Conservation (phyloP, 2,888 invertebrate genomes). For the Synergus itoensis region DNA sequence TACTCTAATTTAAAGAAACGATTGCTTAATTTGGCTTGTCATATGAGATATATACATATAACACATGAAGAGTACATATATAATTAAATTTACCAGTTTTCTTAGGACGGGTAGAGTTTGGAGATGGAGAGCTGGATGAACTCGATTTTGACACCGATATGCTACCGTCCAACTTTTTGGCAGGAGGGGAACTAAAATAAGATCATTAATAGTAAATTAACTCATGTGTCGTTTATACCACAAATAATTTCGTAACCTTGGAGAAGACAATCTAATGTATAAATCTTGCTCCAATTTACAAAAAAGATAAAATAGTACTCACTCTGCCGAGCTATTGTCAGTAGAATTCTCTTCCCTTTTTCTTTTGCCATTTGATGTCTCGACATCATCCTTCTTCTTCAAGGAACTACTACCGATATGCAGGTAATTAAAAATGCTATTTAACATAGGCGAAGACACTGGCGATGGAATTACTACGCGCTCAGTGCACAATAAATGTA, state of each 20-base stretch:
- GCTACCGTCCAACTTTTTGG: constrained; percentile 54
- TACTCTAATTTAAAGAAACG: constrained; percentile 12
- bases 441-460: constrained; percentile 43
- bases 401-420: constrained; percentile 57
- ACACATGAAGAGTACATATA: not conserved
- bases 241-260: not conserved
- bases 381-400: constrained; percentile 52
- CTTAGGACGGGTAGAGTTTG: not conserved
- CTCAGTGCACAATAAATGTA: constrained; percentile 42
- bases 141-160: constrained; percentile 39
- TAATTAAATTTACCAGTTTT: constrained; percentile 45
- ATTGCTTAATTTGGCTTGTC: not conserved
- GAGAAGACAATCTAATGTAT: not conserved
- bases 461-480: constrained; percentile 40
- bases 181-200: constrained; percentile 51
- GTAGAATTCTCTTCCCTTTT: constrained; percentile 59
- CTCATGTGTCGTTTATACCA: not conserved
- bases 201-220: not conserved
- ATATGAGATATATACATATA: not conserved
- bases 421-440: constrained; percentile 61
- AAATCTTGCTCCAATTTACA: not conserved
- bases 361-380: constrained; percentile 58
- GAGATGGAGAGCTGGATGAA: constrained; percentile 40
- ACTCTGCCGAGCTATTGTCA: constrained; percentile 57
- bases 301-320: constrained; percentile 38